These are phyloP conservation scores for Syrphus vitripennis DNA, from an alignment of 2,888 invertebrate genomes.

Conservation along the genomic window DNA sequence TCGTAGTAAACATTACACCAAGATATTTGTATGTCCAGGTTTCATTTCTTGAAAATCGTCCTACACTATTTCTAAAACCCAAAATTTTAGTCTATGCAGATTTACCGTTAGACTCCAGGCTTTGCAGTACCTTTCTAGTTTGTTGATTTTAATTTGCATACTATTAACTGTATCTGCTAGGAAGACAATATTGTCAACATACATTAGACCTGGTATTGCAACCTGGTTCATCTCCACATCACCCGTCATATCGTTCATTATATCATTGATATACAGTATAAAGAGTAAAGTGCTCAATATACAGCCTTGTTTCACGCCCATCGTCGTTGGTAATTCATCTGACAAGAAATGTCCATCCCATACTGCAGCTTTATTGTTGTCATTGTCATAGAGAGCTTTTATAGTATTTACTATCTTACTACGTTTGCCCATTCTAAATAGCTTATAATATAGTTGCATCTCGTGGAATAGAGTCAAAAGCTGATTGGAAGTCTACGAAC, in stretches of 20 bases:
- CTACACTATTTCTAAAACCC: neutral
- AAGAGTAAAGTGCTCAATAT: neutral
- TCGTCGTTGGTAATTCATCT: neutral
- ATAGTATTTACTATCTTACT: neutral
- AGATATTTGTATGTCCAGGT: neutral
- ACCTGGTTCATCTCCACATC: neutral
- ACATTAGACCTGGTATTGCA: neutral
- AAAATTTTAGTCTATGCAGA: neutral
- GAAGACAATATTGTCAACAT: neutral
- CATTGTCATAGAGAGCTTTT: neutral
- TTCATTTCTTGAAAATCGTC: neutral
- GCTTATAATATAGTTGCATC: neutral
- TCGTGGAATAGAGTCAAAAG: neutral
- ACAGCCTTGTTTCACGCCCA: neutral
- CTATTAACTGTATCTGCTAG: neutral
- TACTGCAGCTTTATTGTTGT: too few species aligned
- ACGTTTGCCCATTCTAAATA: neutral
- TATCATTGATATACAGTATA: neutral
- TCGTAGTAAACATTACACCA: neutral
- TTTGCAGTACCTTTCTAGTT: neutral
- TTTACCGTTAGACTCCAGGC: neutral
- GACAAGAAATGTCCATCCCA: neutral
- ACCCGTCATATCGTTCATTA: neutral
- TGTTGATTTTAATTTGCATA: neutral
- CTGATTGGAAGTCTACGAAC: neutral